Conservation (phyloP, 2,888 invertebrate species). For the Tenthredo notha region DNA sequence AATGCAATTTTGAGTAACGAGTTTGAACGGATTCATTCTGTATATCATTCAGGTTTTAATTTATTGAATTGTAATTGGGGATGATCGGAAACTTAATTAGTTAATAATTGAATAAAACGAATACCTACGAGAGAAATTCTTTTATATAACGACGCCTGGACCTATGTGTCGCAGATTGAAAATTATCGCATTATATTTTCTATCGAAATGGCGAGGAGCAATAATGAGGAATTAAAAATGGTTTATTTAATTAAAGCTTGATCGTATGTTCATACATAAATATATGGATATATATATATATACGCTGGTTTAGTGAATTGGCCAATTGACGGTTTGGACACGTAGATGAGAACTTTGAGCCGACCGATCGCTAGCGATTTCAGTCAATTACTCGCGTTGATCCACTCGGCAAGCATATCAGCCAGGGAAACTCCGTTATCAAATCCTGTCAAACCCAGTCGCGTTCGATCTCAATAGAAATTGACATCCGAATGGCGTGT, state of each 20-base stretch:
- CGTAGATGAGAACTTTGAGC: constrained; percentile 37
- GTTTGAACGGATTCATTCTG: no score
- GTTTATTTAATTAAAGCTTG: constrained; percentile 27
- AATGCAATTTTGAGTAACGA: no score
- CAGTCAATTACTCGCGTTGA: constrained; percentile 44
- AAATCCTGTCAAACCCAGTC: constrained; percentile 48
- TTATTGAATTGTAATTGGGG: not conserved
- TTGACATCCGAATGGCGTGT: not conserved
- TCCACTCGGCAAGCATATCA: constrained; percentile 30
- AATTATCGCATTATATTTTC: constrained; percentile 18
- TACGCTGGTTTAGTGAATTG: constrained; percentile 25
- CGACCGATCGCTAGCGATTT: constrained; percentile 41
- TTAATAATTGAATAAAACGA: no score
- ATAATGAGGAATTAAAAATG: constrained; percentile 29
- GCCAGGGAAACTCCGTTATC: constrained; percentile 21
- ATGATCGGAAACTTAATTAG: no score
- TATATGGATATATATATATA: not conserved
- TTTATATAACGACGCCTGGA: not conserved
- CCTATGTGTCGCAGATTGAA: not conserved
- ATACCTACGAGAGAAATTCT: not conserved
- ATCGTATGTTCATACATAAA: not conserved
- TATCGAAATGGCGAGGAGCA: not conserved
- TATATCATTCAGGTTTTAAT: constrained; percentile 4
- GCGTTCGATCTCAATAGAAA: not conserved
- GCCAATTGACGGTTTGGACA: constrained; percentile 24